Percentiles rank a stretch among this genome's conserved stretches.
phyloP scores from a whole-genome alignment of 2,113 vertebrate species.

The Hemibagrus wyckioides region DNA sequence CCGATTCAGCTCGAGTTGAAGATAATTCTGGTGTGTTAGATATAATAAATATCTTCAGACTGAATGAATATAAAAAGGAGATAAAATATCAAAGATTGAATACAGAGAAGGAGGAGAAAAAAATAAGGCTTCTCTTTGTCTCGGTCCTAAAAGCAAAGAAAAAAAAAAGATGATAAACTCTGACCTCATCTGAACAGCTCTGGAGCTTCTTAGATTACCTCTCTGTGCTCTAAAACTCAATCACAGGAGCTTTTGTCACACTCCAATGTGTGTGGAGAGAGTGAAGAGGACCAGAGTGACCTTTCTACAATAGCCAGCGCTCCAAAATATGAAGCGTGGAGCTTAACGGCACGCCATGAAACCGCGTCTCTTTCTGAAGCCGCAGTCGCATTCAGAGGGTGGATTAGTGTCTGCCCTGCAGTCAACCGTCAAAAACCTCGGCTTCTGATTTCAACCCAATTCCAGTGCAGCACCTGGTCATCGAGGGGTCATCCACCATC shows the following conservation, averaged over 20 bases:
- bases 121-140: slow-evolving; percentile 15
- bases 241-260: slow-evolving; percentile 57
- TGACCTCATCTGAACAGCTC: slow-evolving; percentile 47
- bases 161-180: slow-evolving; percentile 43
- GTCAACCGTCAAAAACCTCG: slow-evolving; percentile 45
- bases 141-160: slow-evolving; percentile 10
- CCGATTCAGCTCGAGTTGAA: neutral
- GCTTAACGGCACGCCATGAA: slow-evolving; percentile 49
- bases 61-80: neutral
- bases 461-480: slow-evolving; percentile 28
- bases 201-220: slow-evolving; percentile 52
- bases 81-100: slow-evolving; percentile 3
- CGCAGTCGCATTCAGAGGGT: slow-evolving; percentile 37
- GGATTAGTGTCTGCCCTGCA: slow-evolving; percentile 37
- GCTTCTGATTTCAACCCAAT: slow-evolving; percentile 37
- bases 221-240: slow-evolving; percentile 56
- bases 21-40: neutral
- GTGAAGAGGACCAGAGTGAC: slow-evolving; percentile 45
- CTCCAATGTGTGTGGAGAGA: slow-evolving; percentile 33
- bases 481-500: slow-evolving; percentile 30
- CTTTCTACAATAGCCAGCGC: slow-evolving; percentile 53
- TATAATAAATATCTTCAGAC: slow-evolving; percentile 6
- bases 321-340: slow-evolving; percentile 47
- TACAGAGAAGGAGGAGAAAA: neutral
- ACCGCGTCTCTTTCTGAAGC: slow-evolving; percentile 36